phyloP scores from a whole-genome alignment of 2,888 invertebrate genomes.

The Mesoligia furuncula region DNA sequence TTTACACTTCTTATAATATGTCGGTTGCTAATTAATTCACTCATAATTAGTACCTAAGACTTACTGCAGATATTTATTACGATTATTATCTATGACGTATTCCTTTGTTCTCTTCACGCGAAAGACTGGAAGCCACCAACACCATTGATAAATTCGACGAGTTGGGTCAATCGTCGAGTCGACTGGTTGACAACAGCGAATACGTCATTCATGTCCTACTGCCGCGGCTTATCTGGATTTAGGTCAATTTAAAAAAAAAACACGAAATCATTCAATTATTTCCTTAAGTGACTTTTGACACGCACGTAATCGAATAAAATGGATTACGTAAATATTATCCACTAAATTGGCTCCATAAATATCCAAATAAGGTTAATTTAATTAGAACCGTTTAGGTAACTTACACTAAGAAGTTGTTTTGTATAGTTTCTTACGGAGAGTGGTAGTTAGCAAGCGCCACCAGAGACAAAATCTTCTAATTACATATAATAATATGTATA shows the following conservation, averaged over 20 bases:
- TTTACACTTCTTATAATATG: no score
- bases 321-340: slow-evolving; percentile 20
- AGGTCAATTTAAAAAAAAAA: slow-evolving; percentile 51
- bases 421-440: slow-evolving; percentile 10
- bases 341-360: slow-evolving; percentile 27
- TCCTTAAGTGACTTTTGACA: slow-evolving; percentile 4
- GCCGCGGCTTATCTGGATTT: slow-evolving; percentile 35
- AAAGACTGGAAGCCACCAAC: slow-evolving; percentile 28
- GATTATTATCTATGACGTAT: slow-evolving; percentile 1
- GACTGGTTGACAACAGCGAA: slow-evolving; percentile 42
- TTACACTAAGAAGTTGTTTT: slow-evolving; percentile 4
- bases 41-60: background rate
- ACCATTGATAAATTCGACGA: slow-evolving; percentile 57
- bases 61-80: background rate
- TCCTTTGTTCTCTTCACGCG: slow-evolving; percentile 53
- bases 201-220: slow-evolving; percentile 57
- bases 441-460: background rate
- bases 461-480: background rate
- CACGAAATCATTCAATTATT: background rate
- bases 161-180: slow-evolving; percentile 45
- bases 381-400: slow-evolving; percentile 15
- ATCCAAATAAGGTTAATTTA: slow-evolving; percentile 36
- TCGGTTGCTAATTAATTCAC: background rate
- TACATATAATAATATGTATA: no score
- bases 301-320: slow-evolving; percentile 12